phyloP scores from a whole-genome alignment of 2,113 vertebrate species.

The Calyptomena viridis region DNA sequence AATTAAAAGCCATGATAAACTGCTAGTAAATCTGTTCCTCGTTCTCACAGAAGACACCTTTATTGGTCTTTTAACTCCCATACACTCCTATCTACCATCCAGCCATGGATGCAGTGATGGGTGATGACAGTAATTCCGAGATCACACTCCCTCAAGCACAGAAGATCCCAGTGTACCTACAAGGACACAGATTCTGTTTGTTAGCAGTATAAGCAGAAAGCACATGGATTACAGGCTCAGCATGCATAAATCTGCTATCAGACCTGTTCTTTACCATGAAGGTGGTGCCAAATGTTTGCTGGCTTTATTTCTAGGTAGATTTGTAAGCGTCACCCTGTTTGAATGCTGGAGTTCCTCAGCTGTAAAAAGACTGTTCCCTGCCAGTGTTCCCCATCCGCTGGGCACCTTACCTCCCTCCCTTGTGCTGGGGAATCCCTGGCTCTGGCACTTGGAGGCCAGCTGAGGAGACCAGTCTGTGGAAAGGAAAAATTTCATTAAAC shows the following conservation, averaged over 20 bases:
- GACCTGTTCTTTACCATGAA: fast-evolving
- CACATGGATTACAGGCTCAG: background rate
- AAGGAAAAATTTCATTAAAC: background rate
- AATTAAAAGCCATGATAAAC: background rate
- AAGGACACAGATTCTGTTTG: background rate
- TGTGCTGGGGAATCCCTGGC: background rate
- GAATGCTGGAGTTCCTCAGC: background rate
- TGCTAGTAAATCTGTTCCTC: background rate
- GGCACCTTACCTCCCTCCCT: background rate
- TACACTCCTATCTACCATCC: background rate
- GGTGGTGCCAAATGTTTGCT: background rate
- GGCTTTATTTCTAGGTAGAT: background rate
- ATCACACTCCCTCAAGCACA: background rate
- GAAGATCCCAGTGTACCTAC: background rate
- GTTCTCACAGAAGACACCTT: background rate
- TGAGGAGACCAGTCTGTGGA: background rate
- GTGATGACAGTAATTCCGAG: background rate
- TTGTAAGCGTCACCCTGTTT: background rate
- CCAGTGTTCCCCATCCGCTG: fast-evolving
- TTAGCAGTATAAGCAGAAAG: background rate
- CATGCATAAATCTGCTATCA: background rate
- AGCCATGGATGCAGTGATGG: background rate
- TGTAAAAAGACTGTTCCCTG: background rate
- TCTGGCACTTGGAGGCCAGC: background rate
- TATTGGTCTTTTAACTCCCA: background rate